Conservation (phyloP, 1,140 invertebrate genomes). For the Wasmannia auropunctata region DNA sequence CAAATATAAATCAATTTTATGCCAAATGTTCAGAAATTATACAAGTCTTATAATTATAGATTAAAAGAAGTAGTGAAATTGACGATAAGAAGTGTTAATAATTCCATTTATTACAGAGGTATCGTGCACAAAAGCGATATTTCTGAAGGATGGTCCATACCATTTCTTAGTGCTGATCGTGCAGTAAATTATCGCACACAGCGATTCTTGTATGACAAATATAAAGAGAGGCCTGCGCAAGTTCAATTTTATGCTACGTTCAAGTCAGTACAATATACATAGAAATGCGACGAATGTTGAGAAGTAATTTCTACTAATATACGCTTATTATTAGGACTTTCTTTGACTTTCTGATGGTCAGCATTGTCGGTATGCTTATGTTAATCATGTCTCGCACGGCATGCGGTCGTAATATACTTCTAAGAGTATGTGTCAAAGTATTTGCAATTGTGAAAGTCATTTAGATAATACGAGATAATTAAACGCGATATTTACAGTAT, state of each 20-base stretch:
- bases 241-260: conserved; percentile 88
- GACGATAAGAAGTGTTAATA: not conserved
- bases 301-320: conserved; percentile 44
- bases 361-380: conserved; percentile 88
- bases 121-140: conserved; percentile 88
- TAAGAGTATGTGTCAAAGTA: conserved; percentile 85
- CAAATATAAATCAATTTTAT: not conserved
- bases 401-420: conserved; percentile 88
- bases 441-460: conserved; percentile 22
- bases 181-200: conserved; percentile 92
- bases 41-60: not conserved
- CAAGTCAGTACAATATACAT: conserved; percentile 69
- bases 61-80: not conserved
- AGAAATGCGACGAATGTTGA: conserved; percentile 7
- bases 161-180: conserved; percentile 93
- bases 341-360: conserved; percentile 82
- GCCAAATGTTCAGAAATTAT: conserved; percentile 28
- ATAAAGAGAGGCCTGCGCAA: conserved; percentile 90
- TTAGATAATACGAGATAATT: not conserved
- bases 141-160: conserved; percentile 89
- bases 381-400: conserved; percentile 88
- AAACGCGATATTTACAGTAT: conserved; percentile 84
- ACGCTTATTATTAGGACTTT: conserved; percentile 78
- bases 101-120: conserved; percentile 82
- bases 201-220: conserved; percentile 88